phyloP scores from a whole-genome alignment of 1,140 invertebrate species.

The Forficula auricularia region DNA sequence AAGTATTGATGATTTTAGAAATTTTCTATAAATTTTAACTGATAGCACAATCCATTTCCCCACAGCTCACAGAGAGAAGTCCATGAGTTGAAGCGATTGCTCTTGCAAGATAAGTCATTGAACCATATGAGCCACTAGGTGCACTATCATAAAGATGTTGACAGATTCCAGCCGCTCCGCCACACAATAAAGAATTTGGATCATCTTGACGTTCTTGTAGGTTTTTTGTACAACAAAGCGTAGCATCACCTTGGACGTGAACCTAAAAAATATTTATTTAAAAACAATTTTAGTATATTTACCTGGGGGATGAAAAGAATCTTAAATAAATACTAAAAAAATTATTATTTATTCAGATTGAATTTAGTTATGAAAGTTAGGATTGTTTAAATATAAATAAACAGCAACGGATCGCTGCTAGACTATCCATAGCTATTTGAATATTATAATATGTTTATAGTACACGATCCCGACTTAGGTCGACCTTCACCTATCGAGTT shows the following conservation, averaged over 20 bases:
- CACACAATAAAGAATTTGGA: slow-evolving; percentile 55
- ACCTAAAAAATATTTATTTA: slow-evolving; percentile 50
- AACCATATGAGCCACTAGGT: slow-evolving; percentile 89
- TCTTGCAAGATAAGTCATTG: slow-evolving; percentile 91
- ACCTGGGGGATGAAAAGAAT: neutral
- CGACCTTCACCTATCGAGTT: no score
- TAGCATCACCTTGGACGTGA: slow-evolving; percentile 71
- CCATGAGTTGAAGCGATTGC: slow-evolving; percentile 55
- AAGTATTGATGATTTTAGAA: slow-evolving; percentile 3
- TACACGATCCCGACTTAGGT: no score
- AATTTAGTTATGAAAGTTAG: no score
- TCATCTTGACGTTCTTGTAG: slow-evolving; percentile 36
- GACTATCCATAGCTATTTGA: no score
- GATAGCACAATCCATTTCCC: slow-evolving; percentile 63
- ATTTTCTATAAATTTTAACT: slow-evolving; percentile 28
- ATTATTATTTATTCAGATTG: no score
- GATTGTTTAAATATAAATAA: no score
- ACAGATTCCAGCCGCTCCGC: slow-evolving; percentile 85
- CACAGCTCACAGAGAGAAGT: slow-evolving; percentile 51
- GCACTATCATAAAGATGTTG: slow-evolving; percentile 96
- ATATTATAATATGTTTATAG: no score
- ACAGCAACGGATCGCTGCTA: no score
- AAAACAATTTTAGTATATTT: no score
- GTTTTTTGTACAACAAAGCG: slow-evolving; percentile 71
- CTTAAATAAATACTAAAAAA: no score